Percentiles rank a stretch among this genome's conserved stretches.
Evolutionary conservation across 2,113 vertebrate genomes (phyloP).

Genomic region (Poecile atricapillus): DNA sequence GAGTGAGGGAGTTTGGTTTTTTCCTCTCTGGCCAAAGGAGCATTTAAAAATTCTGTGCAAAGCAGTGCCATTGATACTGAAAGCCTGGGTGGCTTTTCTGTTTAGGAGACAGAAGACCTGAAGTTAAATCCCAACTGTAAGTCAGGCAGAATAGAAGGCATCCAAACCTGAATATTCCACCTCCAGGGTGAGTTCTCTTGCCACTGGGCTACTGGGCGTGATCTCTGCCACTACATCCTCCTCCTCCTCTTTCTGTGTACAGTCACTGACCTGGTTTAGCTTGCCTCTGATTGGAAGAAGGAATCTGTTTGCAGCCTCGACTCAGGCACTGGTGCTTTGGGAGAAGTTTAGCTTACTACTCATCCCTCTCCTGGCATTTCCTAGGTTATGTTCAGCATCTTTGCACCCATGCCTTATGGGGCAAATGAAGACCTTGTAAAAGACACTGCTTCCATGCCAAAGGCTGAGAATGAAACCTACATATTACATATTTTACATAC

Average conservation of each 20-base stretch:
- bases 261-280: constrained; percentile 14
- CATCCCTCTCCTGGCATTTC: neutral
- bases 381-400: neutral
- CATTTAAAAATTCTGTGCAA: neutral
- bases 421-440: neutral
- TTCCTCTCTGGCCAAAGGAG: neutral
- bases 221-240: neutral
- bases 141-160: neutral
- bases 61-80: neutral
- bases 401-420: neutral
- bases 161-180: neutral
- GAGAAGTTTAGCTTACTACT: neutral
- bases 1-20: neutral
- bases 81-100: neutral
- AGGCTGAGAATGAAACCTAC: neutral
- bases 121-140: neutral
- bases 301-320: neutral
- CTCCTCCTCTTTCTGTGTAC: neutral
- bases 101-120: neutral
- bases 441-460: neutral
- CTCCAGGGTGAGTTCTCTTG: neutral
- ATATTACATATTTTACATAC: neutral
- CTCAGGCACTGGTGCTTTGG: neutral
- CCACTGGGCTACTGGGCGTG: neutral
- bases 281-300: neutral